These are phyloP conservation scores for Leuciscus waleckii DNA, from an alignment of 2,797 vertebrate genomes.

Conservation along the genomic window DNA sequence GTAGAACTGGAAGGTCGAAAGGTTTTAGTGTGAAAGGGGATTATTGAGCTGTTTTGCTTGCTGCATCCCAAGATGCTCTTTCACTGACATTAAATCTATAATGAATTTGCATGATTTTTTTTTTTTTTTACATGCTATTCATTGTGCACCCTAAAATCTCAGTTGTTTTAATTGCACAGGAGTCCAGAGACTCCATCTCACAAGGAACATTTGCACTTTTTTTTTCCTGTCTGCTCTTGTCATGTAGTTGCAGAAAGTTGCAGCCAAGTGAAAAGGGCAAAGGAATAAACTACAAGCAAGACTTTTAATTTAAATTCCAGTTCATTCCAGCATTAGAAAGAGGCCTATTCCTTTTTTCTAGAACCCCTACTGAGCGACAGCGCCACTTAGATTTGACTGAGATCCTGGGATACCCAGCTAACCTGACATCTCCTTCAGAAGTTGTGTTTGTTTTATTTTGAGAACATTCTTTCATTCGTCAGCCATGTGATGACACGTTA, in stretches of 20 bases:
- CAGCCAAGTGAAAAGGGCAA: conserved; percentile 47
- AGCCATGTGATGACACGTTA: conserved; percentile 18
- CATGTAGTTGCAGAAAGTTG: conserved; percentile 48
- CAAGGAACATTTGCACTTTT: conserved; percentile 22
- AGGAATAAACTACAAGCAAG: conserved; percentile 34
- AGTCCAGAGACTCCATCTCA: conserved; percentile 6
- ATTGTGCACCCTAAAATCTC: conserved; percentile 47
- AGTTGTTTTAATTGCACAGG: conserved; percentile 44
- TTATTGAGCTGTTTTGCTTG: conserved; percentile 48
- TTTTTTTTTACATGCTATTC: conserved; percentile 49
- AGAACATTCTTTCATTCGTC: conserved; percentile 13
- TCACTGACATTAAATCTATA: conserved; percentile 54
- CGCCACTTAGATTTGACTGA: conserved; percentile 26
- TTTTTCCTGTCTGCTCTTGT: background rate
- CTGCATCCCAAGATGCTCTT: conserved; percentile 37
- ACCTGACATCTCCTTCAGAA: conserved; percentile 26
- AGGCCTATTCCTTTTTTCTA: conserved; percentile 14
- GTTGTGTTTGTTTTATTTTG: conserved; percentile 33
- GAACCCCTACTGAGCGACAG: conserved; percentile 16
- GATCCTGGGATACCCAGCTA: conserved; percentile 18
- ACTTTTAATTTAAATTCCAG: conserved; percentile 41
- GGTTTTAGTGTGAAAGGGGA: conserved; percentile 48
- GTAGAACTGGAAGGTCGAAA: conserved; percentile 28
- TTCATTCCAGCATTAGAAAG: conserved; percentile 19
- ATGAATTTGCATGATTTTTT: conserved; percentile 57